Evolutionary conservation across 2,113 vertebrate species (phyloP).

Genomic region (Strigops habroptila): DNA sequence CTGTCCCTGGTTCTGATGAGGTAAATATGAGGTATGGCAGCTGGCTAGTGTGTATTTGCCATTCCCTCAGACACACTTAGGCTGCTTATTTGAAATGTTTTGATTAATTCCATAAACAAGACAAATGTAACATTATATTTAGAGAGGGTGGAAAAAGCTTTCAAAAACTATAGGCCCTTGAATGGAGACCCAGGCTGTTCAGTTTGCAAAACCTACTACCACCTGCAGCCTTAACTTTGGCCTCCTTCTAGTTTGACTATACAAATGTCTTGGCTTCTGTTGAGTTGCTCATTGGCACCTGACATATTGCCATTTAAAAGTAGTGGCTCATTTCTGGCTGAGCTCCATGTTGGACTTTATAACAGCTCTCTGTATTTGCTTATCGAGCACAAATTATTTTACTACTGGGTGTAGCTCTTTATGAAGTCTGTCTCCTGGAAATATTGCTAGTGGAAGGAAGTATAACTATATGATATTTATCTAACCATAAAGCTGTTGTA

Average conservation of each 20-base stretch:
- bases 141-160: not conserved
- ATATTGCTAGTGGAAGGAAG: constrained; percentile 1
- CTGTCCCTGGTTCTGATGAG: not conserved
- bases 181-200: not conserved
- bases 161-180: not conserved
- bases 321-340: not conserved
- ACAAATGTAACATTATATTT: not conserved
- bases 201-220: not conserved
- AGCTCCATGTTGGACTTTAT: not conserved
- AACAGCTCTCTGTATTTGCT: constrained; percentile 20
- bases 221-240: not conserved
- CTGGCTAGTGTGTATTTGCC: not conserved
- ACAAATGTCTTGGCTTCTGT: not conserved
- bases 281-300: not conserved
- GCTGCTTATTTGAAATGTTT: not conserved
- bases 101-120: not conserved
- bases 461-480: constrained; percentile 17
- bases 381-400: constrained; percentile 33
- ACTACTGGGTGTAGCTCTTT: constrained; percentile 37
- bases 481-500: not conserved
- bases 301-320: constrained; percentile 1
- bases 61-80: not conserved
- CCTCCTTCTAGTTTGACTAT: not conserved
- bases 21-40: not conserved
- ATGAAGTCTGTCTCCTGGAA: constrained; percentile 17